These are phyloP conservation scores for Cynodonichthys magdalenae DNA, from an alignment of 2,797 vertebrate species.

Conservation along the genomic window DNA sequence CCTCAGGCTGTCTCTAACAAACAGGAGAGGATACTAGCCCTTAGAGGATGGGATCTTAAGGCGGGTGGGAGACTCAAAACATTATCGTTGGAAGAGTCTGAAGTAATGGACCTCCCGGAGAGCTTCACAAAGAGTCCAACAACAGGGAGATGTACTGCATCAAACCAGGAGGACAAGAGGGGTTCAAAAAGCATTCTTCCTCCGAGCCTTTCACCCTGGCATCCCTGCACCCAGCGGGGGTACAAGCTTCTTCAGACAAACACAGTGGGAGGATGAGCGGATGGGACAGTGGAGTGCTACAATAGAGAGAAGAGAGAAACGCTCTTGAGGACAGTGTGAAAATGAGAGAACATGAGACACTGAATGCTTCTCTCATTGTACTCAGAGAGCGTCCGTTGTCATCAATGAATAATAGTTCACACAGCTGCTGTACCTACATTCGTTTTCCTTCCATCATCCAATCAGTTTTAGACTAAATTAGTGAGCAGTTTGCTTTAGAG, in stretches of 20 bases:
- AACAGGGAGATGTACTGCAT: constrained; percentile 76
- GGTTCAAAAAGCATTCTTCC: constrained; percentile 76
- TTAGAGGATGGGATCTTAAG: constrained; percentile 53
- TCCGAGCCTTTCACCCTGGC: constrained; percentile 68
- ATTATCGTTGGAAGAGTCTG: constrained; percentile 69
- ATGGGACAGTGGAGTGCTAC: constrained; percentile 62
- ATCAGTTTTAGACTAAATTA: constrained; percentile 20
- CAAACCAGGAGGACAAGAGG: constrained; percentile 77
- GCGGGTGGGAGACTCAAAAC: constrained; percentile 65
- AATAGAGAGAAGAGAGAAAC: constrained; percentile 55
- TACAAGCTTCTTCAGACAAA: constrained; percentile 71
- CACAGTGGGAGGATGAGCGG: constrained; percentile 77
- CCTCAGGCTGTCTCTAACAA: constrained; percentile 17
- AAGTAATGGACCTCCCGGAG: constrained; percentile 76
- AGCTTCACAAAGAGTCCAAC: constrained; percentile 70
- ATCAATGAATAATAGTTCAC: constrained; percentile 58
- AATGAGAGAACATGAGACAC: constrained; percentile 64
- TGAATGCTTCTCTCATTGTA: constrained; percentile 59
- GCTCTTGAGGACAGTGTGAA: constrained; percentile 70
- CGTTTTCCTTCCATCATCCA: constrained; percentile 6
- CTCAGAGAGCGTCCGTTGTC: constrained; percentile 62
- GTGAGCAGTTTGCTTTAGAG: constrained; percentile 8
- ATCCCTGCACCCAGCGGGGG: constrained; percentile 71
- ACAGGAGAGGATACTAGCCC: constrained; percentile 48
- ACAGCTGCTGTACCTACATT: constrained; percentile 55